Conservation (phyloP, 2,113 vertebrate genomes). For the Trogon surrucura region DNA sequence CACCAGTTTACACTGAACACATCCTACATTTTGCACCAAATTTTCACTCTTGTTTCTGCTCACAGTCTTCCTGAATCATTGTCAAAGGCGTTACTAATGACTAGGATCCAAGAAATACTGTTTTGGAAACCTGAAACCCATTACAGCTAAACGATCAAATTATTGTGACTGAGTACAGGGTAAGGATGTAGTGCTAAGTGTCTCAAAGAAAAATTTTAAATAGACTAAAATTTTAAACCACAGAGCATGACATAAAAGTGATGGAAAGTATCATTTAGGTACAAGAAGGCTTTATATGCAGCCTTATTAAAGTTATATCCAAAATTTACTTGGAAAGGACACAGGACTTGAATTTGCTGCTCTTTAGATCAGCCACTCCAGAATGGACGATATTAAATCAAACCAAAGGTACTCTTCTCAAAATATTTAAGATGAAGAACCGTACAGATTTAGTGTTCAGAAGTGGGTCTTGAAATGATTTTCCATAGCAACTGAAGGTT, state of each 20-base stretch:
- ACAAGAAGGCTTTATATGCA: not conserved
- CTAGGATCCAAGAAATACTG: not conserved
- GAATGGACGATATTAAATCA: not conserved
- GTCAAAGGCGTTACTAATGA: not conserved
- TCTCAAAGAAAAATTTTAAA: not conserved
- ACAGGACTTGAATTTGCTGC: not conserved
- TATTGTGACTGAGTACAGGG: fast-evolving
- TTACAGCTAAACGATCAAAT: not conserved
- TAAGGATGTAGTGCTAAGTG: not conserved
- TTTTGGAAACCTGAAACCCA: not conserved
- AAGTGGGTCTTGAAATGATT: not conserved
- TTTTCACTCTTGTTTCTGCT: not conserved
- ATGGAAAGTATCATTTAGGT: not conserved
- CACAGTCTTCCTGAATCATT: not conserved
- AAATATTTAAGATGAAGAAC: not conserved
- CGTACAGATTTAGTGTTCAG: not conserved
- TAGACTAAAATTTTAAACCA: not conserved
- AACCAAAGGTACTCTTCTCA: not conserved
- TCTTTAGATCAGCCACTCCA: not conserved
- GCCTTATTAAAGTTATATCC: not conserved
- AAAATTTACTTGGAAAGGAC: not conserved
- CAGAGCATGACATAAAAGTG: fast-evolving
- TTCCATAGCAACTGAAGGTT: constrained; percentile 14
- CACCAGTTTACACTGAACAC: not conserved
- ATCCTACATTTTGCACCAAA: not conserved